These are phyloP conservation scores for Pygocentrus nattereri DNA, from an alignment of 2,797 vertebrate genomes.

Conservation along the genomic window DNA sequence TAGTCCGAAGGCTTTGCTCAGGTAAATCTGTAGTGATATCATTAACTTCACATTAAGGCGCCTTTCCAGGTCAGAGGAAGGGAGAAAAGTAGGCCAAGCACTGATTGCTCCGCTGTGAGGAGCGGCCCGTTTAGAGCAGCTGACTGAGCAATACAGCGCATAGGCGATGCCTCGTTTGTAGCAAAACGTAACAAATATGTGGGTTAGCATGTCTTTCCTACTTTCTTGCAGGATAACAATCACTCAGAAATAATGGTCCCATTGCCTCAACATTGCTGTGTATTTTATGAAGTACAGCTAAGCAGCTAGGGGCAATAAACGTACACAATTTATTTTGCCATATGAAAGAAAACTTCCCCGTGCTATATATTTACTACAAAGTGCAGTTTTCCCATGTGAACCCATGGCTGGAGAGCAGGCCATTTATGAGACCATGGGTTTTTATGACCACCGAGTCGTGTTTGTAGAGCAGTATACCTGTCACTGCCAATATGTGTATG, in stretches of 20 bases:
- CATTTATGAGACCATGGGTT: constrained; percentile 30
- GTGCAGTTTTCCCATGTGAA: constrained; percentile 51
- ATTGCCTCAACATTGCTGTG: neutral
- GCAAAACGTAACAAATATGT: constrained; percentile 31
- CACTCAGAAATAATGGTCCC: constrained; percentile 16
- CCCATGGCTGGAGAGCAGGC: constrained; percentile 21
- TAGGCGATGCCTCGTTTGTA: constrained; percentile 2
- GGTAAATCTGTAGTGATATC: constrained; percentile 69
- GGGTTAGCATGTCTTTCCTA: constrained; percentile 30
- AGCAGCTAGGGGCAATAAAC: constrained; percentile 36
- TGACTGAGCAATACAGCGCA: constrained; percentile 1
- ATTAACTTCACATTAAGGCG: constrained; percentile 75
- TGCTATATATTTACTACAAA: constrained; percentile 36
- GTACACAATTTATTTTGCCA: constrained; percentile 18
- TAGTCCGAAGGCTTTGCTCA: constrained; percentile 26
- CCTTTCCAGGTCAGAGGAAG: constrained; percentile 66
- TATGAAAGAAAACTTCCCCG: constrained; percentile 40
- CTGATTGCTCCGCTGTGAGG: constrained; percentile 51
- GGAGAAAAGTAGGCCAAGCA: constrained; percentile 74
- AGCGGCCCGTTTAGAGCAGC: constrained; percentile 25
- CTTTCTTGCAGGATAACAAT: constrained; percentile 32
- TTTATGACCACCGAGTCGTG: constrained; percentile 18
- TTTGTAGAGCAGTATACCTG: constrained; percentile 48
- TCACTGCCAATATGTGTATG: constrained; percentile 33
- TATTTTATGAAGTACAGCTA: constrained; percentile 20